phyloP scores from a whole-genome alignment of 1,140 invertebrate species.

The Bombus superbus region DNA sequence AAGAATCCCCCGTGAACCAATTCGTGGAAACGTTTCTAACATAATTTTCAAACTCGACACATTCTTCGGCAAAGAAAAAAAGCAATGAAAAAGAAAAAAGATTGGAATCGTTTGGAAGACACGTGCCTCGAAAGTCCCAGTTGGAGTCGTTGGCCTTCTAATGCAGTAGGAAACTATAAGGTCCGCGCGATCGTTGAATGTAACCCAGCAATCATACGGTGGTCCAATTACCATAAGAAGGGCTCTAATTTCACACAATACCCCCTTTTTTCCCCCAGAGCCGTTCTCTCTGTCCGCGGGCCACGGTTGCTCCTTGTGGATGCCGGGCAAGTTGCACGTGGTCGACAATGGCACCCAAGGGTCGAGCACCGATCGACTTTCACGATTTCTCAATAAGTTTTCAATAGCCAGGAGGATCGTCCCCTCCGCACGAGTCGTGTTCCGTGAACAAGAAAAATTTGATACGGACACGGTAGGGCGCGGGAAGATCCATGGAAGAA shows the following conservation, averaged over 20 bases:
- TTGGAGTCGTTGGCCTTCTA: constrained; percentile 67
- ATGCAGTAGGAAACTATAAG: constrained; percentile 69
- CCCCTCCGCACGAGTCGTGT: constrained; percentile 8
- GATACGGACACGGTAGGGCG: constrained; percentile 38
- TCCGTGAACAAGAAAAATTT: constrained; percentile 58
- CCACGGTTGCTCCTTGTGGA: constrained; percentile 30
- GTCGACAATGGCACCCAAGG: constrained; percentile 56
- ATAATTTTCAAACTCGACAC: neutral
- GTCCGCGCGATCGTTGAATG: constrained; percentile 46
- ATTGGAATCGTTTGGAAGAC: constrained; percentile 36
- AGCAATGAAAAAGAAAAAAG: neutral
- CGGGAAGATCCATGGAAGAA: constrained; percentile 1
- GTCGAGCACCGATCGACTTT: constrained; percentile 70
- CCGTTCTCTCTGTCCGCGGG: constrained; percentile 29
- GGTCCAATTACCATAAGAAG: constrained; percentile 81
- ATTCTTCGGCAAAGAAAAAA: neutral
- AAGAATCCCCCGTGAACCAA: neutral
- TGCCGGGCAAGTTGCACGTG: constrained; percentile 65
- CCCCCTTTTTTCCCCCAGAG: constrained; percentile 55
- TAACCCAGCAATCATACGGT: constrained; percentile 78
- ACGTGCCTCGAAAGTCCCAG: constrained; percentile 49
- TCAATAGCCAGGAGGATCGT: constrained; percentile 61
- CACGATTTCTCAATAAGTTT: constrained; percentile 75
- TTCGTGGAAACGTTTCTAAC: neutral
- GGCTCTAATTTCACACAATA: constrained; percentile 80